Evolutionary conservation across 2,888 invertebrate genomes (phyloP), one percentile per base, ranked within the genome.

Genomic region (Netelia fuscicornis): DNA sequence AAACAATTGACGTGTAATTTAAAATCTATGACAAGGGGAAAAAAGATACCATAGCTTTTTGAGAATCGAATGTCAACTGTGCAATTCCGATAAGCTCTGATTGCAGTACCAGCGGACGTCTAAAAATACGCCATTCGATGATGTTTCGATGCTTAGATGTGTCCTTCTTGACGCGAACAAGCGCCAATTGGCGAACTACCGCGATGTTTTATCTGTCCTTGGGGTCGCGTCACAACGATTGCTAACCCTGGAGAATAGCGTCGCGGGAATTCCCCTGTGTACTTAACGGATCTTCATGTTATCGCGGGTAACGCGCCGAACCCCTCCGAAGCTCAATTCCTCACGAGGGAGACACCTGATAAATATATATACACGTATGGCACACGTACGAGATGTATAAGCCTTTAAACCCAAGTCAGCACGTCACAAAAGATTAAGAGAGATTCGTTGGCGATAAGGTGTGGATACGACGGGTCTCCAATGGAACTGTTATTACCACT

Each of bases 391-490:
- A 88, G 89, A 89, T 89, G 86, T 83, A 77, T 87, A 88, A 87
- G 80, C 86, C 88, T 84, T 86, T 80, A 84, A 83, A 86, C 86
- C 88, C 84, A 88, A 90, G 90, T 91, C 91, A 90, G 91, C 90
- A 89, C 88, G 89, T 89, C 89, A 88, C 83, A 88, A 85, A 89
- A 91, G 89, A 91, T 91, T 90, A 91, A 91, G 77, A 78, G 77
- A 77, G 81, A 64, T 74, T 42, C 64, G 76, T 23, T 44, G 71
- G 65, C 23, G 72, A 62, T 25, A 74, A 60, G 78, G 85, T 79
- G 79, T 82, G n/a, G 71, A 30, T 81, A 54, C 20, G 64, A 62
- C 37, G 64, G 54, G 17, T 54, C 64, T 30, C n/a, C n/a, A 62
- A 52, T n/a, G 13, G 17, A 58, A 44, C 30, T n/a, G 23, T 72